Conservation (phyloP, 2,888 invertebrate genomes). For the Entomobrya proxima region DNA sequence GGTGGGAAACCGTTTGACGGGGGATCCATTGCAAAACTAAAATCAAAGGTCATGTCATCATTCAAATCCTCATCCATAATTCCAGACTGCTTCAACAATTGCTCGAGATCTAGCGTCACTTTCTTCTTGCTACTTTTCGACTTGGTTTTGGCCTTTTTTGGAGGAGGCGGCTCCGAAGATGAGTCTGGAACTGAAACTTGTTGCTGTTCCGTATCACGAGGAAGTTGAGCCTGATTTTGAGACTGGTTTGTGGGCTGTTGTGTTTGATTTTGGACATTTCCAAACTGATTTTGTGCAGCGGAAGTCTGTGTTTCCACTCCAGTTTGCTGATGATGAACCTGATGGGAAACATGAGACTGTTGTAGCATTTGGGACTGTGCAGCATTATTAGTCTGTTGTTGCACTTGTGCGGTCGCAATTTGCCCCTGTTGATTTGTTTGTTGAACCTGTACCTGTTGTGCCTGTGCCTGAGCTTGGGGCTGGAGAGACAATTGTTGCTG, state of each 20-base stretch:
- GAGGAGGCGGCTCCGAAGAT: slow-evolving; percentile 67
- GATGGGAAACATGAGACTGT: not conserved
- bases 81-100: slow-evolving; percentile 75
- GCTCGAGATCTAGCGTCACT: slow-evolving; percentile 73
- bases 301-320: slow-evolving; percentile 46
- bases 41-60: slow-evolving; percentile 72
- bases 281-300: slow-evolving; percentile 33
- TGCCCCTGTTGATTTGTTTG: slow-evolving; percentile 44
- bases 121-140: slow-evolving; percentile 71
- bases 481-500: slow-evolving; percentile 41
- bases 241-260: slow-evolving; percentile 28
- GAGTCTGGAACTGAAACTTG: slow-evolving; percentile 67
- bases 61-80: slow-evolving; percentile 75
- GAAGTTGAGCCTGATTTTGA: slow-evolving; percentile 40
- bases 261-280: slow-evolving; percentile 7
- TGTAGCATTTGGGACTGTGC: slow-evolving; percentile 11
- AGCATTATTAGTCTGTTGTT: slow-evolving; percentile 43
- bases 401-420: slow-evolving; percentile 25
- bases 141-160: slow-evolving; percentile 70
- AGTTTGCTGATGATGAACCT: not conserved
- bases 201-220: slow-evolving; percentile 50
- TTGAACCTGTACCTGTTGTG: slow-evolving; percentile 9
- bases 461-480: slow-evolving; percentile 43
- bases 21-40: slow-evolving; percentile 51
- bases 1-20: slow-evolving; percentile 71